Evolutionary conservation across 2,888 invertebrate genomes (phyloP), one percentile per base, ranked within the genome.

Genomic region (Lasioglossum pauxillum): DNA sequence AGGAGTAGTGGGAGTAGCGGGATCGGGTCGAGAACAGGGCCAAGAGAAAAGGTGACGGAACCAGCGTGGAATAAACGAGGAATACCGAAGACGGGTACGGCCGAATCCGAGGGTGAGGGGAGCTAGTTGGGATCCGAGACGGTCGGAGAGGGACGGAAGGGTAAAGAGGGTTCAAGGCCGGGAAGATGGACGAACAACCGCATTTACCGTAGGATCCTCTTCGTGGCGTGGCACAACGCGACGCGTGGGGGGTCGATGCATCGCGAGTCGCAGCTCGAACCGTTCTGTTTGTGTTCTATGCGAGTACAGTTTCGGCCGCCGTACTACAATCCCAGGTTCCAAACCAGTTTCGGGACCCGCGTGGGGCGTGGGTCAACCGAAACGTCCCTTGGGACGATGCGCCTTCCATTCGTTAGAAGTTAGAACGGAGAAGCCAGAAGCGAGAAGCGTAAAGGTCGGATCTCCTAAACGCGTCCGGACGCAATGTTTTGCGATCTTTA

Each of bases 331-430:
- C 90, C 90, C 90, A 83, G 87, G 91, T 86, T 83, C 88, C 77
- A 90, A 92, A 93, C 92, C 93, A 91, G 92, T 92, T 90, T 88
- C 80, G 88, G 85, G 4, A 86, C 86, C 82, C 4, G 64, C 16
- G 64, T 27, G 60, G 16, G 27, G 27, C 83, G 44, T 85, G 86
- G 91, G 86, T 91, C 92, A 88, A 88, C 90, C 88, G 88, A 89
- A 86, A 83, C 82, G 81, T 82, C 80, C 84, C 83, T 75, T 8
- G 60, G 74, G 71, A 84, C 75, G 75, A 75, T 3, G 60, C 27
- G 27, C 16, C 64, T 64, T 16, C 16, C 16, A 31, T 16, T 14
- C 31, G 31, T 5, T 64, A 16, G 31, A 31, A 31, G 31, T 5
- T 64, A 16, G 31, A 31, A 31, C 31, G 31, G 16, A 31, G 64